Conservation (phyloP, 2,113 vertebrate genomes). For the Tyto alba region DNA sequence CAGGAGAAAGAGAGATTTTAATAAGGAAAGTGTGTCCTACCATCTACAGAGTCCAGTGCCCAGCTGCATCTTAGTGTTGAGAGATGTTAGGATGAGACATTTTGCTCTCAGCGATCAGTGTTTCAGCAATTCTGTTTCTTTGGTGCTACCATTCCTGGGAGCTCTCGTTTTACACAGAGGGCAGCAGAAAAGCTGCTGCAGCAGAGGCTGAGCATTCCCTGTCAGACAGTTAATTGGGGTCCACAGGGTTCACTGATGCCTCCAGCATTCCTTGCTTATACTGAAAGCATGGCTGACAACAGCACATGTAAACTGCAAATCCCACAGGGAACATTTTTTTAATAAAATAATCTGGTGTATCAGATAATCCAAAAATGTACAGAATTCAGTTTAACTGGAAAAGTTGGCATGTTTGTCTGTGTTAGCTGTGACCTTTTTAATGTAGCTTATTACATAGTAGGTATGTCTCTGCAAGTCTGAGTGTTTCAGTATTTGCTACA, state of each 20-base stretch:
- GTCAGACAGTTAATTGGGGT: not conserved
- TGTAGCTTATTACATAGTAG: not conserved
- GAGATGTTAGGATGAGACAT: constrained; percentile 29
- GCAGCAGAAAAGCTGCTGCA: constrained; percentile 39
- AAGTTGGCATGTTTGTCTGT: not conserved
- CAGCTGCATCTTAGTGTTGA: not conserved
- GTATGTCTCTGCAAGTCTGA: not conserved
- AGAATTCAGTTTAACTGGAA: not conserved
- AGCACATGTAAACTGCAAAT: constrained; percentile 6
- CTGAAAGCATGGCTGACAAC: not conserved
- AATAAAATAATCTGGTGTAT: not conserved
- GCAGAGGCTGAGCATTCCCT: constrained; percentile 6
- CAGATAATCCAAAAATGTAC: not conserved
- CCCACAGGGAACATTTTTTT: not conserved
- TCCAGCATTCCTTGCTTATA: not conserved
- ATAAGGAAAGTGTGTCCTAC: constrained; percentile 6
- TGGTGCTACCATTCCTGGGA: constrained; percentile 33
- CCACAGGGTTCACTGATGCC: not conserved
- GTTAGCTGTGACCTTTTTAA: not conserved
- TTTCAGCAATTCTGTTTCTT: constrained; percentile 24
- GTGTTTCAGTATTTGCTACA: not conserved
- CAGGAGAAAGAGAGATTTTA: not conserved
- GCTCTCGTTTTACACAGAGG: constrained; percentile 65
- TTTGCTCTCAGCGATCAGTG: constrained; percentile 1
- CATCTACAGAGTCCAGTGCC: constrained; percentile 11